Conservation (phyloP, 2,888 invertebrate species). For the Pemphredon lugubris region DNA sequence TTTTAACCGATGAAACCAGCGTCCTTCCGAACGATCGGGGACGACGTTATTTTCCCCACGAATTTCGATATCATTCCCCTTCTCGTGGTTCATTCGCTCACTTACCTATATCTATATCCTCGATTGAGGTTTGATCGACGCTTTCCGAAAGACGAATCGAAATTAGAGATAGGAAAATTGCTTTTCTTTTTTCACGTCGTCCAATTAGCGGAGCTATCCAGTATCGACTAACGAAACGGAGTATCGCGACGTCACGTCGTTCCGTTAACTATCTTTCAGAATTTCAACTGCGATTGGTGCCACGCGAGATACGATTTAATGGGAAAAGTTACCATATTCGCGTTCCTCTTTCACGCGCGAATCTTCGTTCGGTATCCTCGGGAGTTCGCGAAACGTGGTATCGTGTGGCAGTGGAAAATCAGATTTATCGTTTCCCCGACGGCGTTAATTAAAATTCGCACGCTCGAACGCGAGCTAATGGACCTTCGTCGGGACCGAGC, state of each 20-base stretch:
- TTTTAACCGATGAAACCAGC: too few relatives aligned
- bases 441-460: conserved; percentile 13
- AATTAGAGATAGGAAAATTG: too few relatives aligned
- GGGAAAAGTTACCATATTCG: conserved; percentile 36
- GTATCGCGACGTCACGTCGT: conserved; percentile 40
- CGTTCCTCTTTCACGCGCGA: background rate
- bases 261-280: conserved; percentile 25
- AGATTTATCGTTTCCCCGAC: conserved; percentile 8
- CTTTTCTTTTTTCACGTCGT: conserved; percentile 28
- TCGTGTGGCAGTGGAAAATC: conserved; percentile 22
- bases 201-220: conserved; percentile 30
- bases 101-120: too few relatives aligned
- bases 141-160: background rate
- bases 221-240: conserved; percentile 6
- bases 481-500: too few relatives aligned
- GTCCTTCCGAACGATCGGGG: too few relatives aligned
- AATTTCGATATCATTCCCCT: too few relatives aligned
- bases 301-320: conserved; percentile 50
- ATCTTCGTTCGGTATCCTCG: background rate
- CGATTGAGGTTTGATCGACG: background rate
- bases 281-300: conserved; percentile 17
- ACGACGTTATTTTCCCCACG: too few relatives aligned
- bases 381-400: background rate
- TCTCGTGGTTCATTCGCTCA: too few relatives aligned
- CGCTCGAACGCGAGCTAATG: background rate